Base-by-base conservation (phyloP, 37 sponge, comb jelly and placozoan genomes). In the Hormiphora californensis region DNA sequence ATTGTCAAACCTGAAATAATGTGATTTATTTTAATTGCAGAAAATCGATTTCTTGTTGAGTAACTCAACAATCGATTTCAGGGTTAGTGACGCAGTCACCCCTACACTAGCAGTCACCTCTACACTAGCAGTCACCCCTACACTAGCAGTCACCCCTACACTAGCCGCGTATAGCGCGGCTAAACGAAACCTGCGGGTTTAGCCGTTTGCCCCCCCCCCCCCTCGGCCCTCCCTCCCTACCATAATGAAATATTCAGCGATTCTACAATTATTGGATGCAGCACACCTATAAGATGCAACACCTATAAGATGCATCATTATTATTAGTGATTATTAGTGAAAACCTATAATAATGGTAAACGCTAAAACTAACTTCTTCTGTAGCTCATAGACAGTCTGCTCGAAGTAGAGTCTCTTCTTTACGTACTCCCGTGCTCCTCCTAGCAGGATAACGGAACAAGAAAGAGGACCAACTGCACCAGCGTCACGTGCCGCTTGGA, bases 391-490 rank as follows among this genome's bases (percentile, higher is more conserved):
- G 2, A 73, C 43, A 4, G 81, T 30, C 22, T 73, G 81, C 81
- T 73, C 81, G 25, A 27, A 73, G 81, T 21, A 73, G 46, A 73
- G 81, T 30, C 81, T 21, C 27, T 46, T 39, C 44, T 36, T 39
- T 1, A 73, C 81, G 9, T n/a, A n/a, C 81, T 73, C 81, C 23
- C 40, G 41, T 4, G 81, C 32, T 40, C 81, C 81, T 15, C 17
- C 46, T 22, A 73, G 81, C 1, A 73, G 25, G 30, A 73, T 73
- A 22, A 73, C 81, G 11, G 39, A 33, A 15, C 32, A 27, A 43
- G 81, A 27, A 19, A 73, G 40, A 3, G 81, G 81, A 1, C 81
- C 81, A 43, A 73, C 36, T 8, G 81, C 81, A 23, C 81, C 81
- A 5, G 81, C 81, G 28, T 73, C 46, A 0, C 35, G 41, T n/a